Conservation (phyloP, 2,113 vertebrate species). For the Macquaria ambigua region DNA sequence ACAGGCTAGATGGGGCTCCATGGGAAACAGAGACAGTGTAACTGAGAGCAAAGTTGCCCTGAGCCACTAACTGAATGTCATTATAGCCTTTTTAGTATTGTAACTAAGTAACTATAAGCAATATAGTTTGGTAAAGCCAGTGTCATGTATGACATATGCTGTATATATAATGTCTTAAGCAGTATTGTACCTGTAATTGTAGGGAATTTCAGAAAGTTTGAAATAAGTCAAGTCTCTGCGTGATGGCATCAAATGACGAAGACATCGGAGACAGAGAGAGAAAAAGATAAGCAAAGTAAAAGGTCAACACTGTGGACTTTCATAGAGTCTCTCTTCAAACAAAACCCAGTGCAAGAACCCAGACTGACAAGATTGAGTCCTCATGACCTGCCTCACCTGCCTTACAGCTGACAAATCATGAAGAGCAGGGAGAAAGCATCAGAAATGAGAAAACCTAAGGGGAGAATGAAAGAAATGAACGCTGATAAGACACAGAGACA, state of each 20-base stretch:
- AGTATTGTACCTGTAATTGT: conserved; percentile 6
- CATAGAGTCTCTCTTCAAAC: conserved; percentile 5
- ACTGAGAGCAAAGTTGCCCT: conserved; percentile 17
- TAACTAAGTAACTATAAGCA: neutral
- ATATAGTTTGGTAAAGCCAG: neutral
- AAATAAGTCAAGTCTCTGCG: neutral
- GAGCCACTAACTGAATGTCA: conserved; percentile 16
- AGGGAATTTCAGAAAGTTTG: neutral
- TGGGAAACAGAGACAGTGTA: conserved; percentile 9
- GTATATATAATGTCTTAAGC: neutral
- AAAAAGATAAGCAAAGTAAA: conserved; percentile 9
- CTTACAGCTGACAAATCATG: neutral
- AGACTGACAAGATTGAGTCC: neutral
- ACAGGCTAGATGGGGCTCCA: conserved; percentile 36
- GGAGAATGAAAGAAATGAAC: neutral
- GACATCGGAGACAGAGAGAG: neutral
- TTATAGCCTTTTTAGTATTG: conserved; percentile 1
- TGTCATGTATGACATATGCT: neutral
- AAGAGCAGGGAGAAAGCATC: neutral
- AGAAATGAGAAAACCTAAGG: conserved; percentile 5
- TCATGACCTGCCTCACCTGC: neutral
- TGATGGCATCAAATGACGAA: neutral
- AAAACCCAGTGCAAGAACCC: neutral
- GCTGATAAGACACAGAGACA: conserved; percentile 2
- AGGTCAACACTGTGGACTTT: neutral